Conservation (phyloP, 1,140 invertebrate species). For the Oreohelix idahoensis region DNA sequence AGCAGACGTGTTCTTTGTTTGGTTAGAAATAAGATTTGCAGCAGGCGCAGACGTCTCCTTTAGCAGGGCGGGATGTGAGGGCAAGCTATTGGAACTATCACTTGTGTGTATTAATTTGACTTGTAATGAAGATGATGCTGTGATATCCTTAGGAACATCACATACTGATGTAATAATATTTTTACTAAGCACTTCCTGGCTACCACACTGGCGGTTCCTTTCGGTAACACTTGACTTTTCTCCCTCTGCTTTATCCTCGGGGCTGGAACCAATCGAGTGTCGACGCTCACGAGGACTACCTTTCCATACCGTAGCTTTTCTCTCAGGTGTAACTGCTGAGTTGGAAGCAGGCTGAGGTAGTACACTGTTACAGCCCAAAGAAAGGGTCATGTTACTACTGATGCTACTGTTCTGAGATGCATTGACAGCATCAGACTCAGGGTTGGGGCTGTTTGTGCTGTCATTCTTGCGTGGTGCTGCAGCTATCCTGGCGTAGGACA, state of each 20-base stretch:
- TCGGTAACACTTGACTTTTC: slow-evolving; percentile 25
- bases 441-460: slow-evolving; percentile 20
- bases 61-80: neutral
- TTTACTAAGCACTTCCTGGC: slow-evolving; percentile 47
- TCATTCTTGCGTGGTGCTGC: slow-evolving; percentile 43
- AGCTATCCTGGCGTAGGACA: slow-evolving; percentile 66
- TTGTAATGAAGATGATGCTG: neutral
- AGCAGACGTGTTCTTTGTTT: neutral
- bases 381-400: slow-evolving; percentile 7
- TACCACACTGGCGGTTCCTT: slow-evolving; percentile 46
- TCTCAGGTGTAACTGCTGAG: slow-evolving; percentile 40
- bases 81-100: neutral
- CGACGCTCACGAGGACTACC: slow-evolving; percentile 61
- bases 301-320: slow-evolving; percentile 61
- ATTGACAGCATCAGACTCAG: slow-evolving; percentile 31
- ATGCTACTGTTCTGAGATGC: slow-evolving; percentile 34
- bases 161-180: neutral
- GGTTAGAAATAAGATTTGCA: neutral
- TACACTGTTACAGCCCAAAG: neutral
- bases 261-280: slow-evolving; percentile 67
- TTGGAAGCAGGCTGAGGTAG: neutral
- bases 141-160: neutral
- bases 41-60: neutral
- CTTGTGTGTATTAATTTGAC: neutral
- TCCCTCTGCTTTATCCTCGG: slow-evolving; percentile 52